Base-by-base conservation (phyloP, 2,797 vertebrate species). In the Bovichtus diacanthus region DNA sequence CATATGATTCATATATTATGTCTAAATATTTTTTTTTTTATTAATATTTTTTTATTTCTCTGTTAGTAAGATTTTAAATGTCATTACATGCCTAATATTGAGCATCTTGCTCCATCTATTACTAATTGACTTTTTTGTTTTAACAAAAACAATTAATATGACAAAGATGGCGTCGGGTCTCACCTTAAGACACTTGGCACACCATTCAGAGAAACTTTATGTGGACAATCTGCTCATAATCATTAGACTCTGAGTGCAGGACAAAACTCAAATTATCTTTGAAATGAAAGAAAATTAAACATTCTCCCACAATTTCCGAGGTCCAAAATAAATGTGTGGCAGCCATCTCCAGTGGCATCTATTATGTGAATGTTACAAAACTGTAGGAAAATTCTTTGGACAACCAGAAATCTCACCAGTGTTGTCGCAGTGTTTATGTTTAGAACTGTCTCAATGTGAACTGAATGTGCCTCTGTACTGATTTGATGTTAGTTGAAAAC, bases 371-470 rank as follows among this genome's bases (percentile, higher is more conserved):
- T 65, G 70, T 86, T 60, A 43, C 39, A 9, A 36, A 79, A 69
- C 3, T 34, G 31, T 64, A 27, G 9, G 11, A 66, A n/a, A 51
- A 38, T n/a, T 78, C 39, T 62, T 56, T 74, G 11, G 39, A 41
- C 38, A 55, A 81, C 71, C n/a, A 63, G 34, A 66, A 73, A 53
- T 70, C 51, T 81, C 56, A 80, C 34, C 67, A 72, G 62, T 80
- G 49, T 77, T 70, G 53, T 83, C 13, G 0, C 47, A 43, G 4
- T 77, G 66, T 58, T 68, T 55, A 51, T 74, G 36, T 72, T 74
- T 78, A 74, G 68, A 77, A 87, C 23, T 51, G 23, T 85, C 59
- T 78, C 16, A 49, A 36, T 88, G 84, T 91, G 62, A 88, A 88
- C 70, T 89, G 9, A 78, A 76, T 49, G 83, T 90, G 82, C 78